These are phyloP conservation scores for Piprites chloris DNA, from an alignment of 2,113 vertebrate species.

Conservation along the genomic window DNA sequence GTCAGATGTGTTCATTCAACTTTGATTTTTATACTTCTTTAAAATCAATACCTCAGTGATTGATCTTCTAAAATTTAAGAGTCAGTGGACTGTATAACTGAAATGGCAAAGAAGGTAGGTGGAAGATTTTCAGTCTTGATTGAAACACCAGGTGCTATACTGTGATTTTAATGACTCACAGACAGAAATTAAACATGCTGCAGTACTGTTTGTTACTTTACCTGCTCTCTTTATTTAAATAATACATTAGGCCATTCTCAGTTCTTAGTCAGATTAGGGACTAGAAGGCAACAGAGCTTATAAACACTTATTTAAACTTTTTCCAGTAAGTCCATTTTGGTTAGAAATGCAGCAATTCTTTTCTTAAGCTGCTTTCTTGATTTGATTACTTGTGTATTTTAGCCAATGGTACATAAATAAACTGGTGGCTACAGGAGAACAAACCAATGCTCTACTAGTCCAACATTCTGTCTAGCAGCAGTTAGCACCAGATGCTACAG, in stretches of 20 bases:
- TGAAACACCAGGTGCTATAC: slow-evolving; percentile 19
- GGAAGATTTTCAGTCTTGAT: slow-evolving; percentile 11
- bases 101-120: slow-evolving; percentile 15
- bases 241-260: not conserved
- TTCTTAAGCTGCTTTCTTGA: not conserved
- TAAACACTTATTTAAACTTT: not conserved
- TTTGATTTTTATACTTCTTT: slow-evolving; percentile 68
- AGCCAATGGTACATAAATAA: not conserved
- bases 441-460: not conserved
- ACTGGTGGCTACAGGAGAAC: not conserved
- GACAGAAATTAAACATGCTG: not conserved
- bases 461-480: not conserved
- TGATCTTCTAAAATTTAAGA: slow-evolving; percentile 62
- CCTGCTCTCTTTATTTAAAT: slow-evolving; percentile 22
- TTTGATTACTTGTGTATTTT: not conserved
- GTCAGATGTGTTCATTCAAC: slow-evolving; percentile 61
- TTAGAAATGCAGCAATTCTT: not conserved
- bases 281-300: not conserved
- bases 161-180: slow-evolving; percentile 13
- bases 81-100: slow-evolving; percentile 27
- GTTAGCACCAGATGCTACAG: not conserved
- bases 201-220: not conserved
- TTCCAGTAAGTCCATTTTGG: not conserved
- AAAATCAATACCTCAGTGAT: slow-evolving; percentile 61
- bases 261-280: not conserved